Evolutionary conservation across 1,140 invertebrate genomes (phyloP).

Genomic region (Lasioglossum albipes): DNA sequence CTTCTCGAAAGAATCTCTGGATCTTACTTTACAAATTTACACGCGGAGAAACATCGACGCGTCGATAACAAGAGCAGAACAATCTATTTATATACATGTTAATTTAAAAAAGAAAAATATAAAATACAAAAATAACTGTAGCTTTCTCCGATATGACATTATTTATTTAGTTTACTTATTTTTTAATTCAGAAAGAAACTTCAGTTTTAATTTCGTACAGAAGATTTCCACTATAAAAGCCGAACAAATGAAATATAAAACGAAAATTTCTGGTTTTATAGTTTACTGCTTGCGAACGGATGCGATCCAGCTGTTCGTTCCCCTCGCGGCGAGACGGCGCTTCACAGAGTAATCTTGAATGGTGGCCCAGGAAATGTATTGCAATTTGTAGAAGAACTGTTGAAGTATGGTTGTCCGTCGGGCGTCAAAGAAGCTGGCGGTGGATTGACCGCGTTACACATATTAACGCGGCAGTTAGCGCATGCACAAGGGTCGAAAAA

Average conservation of each 20-base stretch:
- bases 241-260: background rate
- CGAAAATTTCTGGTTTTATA: slow-evolving; percentile 36
- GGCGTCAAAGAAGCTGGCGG: slow-evolving; percentile 75
- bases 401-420: slow-evolving; percentile 74
- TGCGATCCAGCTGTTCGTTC: slow-evolving; percentile 75
- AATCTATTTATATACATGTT: too few species aligned
- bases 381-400: slow-evolving; percentile 71
- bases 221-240: background rate
- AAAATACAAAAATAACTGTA: background rate
- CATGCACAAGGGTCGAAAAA: slow-evolving; percentile 64
- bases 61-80: background rate
- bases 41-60: background rate
- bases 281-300: slow-evolving; percentile 71
- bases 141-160: background rate
- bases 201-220: background rate
- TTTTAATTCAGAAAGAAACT: background rate
- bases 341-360: slow-evolving; percentile 74
- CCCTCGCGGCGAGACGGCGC: slow-evolving; percentile 76
- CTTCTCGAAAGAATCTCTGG: background rate
- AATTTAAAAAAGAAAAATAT: background rate
- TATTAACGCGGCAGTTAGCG: slow-evolving; percentile 72
- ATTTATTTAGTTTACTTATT: background rate
- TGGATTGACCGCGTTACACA: slow-evolving; percentile 75
- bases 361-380: slow-evolving; percentile 67
- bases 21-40: background rate